These are phyloP conservation scores for Myzus persicae DNA, from an alignment of 1,140 invertebrate species.

Conservation along the genomic window DNA sequence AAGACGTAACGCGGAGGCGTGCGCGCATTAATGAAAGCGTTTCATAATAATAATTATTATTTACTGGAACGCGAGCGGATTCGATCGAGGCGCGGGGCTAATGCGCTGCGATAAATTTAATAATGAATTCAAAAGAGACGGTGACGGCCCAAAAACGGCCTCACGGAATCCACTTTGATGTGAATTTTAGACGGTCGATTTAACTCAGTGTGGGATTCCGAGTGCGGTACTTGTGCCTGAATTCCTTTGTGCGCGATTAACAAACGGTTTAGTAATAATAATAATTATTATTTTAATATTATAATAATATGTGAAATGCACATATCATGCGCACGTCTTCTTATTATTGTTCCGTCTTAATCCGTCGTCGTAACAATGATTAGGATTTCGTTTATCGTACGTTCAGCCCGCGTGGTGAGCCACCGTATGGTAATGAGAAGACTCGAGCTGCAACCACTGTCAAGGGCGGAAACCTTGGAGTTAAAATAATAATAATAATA, in stretches of 20 bases:
- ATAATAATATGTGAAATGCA: neutral
- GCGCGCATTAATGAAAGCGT: neutral
- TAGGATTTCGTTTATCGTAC: too few species aligned
- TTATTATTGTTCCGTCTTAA: neutral
- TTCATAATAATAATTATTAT: conserved; percentile 21
- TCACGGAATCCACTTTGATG: conserved; percentile 36
- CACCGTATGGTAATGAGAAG: too few species aligned
- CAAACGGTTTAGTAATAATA: conserved; percentile 13
- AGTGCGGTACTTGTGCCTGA: neutral
- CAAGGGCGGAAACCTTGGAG: too few species aligned
- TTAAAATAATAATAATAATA: too few species aligned
- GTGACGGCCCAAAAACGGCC: neutral
- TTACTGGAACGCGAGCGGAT: neutral
- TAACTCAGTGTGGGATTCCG: neutral
- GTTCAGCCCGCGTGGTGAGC: too few species aligned
- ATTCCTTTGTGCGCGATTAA: conserved; percentile 44
- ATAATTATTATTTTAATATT: neutral
- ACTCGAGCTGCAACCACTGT: too few species aligned
- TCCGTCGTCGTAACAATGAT: neutral
- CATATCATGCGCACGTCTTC: neutral
- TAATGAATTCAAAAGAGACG: conserved; percentile 40
- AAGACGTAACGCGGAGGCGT: too few species aligned
- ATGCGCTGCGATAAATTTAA: conserved; percentile 40
- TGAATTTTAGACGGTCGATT: conserved; percentile 46
- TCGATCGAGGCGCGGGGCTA: neutral